Evolutionary conservation across 37 sponge, comb jelly and placozoan species (phyloP), one percentile per base, ranked within the genome.

Genomic region (Theonella swinhoei): DNA sequence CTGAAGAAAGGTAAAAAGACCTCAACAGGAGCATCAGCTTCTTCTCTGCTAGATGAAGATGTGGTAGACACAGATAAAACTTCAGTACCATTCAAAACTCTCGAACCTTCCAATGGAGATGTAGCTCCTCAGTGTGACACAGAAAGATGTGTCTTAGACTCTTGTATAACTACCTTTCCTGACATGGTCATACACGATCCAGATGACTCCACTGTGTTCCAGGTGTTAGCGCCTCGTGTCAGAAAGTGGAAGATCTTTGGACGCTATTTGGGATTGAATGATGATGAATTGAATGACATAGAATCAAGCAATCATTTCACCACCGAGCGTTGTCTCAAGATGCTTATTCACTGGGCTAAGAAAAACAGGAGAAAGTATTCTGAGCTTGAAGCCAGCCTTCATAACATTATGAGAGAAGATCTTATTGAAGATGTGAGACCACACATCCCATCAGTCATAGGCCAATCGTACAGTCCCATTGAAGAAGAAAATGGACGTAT

Each of bases 221-320:
- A 72, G 26, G 4, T 39, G 19, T 11, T 72, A 1, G 42, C 73
- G 9, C 24, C 1, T 1, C 40, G 42, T 4, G 25, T 72, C 42
- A 37, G 8, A 33, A 72, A 72, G 35, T 72, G 73, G 73, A 38
- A 72, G 35, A 41, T 72, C 2, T 36, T 72, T 39, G 73, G 73
- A 2, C 73, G 73, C n/a, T 72, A 72, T 40, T 39, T 72, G 73
- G 42, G 42, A 5, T 42, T 72, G 7, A 36, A 39, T 0, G 73
- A 72, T 39, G 42, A 39, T 4, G n/a, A 24, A 17, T 22, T 72
- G 7, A 42, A 72, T 24, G 42, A 31, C 73, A 72, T 72, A 3
- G 4, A 72, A 1, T 39, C 1, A 22, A 37, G 23, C 8, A 72
- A 72, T 22, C 73, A 72, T 20, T 72, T 72, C 73, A 39, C 24